phyloP scores from a whole-genome alignment of 2,888 invertebrate species.

The Tipula lateralis region DNA sequence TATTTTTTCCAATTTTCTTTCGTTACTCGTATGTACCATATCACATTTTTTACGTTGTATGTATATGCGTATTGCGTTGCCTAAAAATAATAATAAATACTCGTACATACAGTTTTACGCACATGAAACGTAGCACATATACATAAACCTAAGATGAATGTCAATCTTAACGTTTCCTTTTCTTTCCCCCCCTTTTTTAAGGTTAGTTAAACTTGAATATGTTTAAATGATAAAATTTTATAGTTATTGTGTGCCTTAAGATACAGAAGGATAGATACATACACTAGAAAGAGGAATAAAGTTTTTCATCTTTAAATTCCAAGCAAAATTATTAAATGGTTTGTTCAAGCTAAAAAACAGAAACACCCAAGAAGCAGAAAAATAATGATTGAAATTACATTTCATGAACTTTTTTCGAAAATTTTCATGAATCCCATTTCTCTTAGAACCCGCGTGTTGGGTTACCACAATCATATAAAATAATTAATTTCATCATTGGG shows the following conservation, averaged over 20 bases:
- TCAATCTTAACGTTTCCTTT: neutral
- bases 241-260: neutral
- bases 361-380: neutral
- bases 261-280: neutral
- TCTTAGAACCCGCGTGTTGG: neutral
- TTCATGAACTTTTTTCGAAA: neutral
- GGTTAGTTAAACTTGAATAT: slow-evolving; percentile 1
- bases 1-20: neutral
- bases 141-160: neutral
- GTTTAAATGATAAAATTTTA: neutral
- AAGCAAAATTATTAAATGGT: neutral
- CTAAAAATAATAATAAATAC: neutral
- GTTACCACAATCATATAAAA: neutral
- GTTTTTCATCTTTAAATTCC: neutral
- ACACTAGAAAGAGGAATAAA: neutral
- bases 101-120: neutral
- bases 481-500: neutral
- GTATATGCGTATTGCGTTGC: neutral
- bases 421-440: neutral
- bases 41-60: neutral
- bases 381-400: neutral
- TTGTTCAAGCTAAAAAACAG: neutral
- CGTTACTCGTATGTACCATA: neutral
- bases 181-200: neutral
- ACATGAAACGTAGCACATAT: neutral